Evolutionary conservation across 2,797 vertebrate genomes (phyloP).

Genomic region (Enteromius thamalakanensis): DNA sequence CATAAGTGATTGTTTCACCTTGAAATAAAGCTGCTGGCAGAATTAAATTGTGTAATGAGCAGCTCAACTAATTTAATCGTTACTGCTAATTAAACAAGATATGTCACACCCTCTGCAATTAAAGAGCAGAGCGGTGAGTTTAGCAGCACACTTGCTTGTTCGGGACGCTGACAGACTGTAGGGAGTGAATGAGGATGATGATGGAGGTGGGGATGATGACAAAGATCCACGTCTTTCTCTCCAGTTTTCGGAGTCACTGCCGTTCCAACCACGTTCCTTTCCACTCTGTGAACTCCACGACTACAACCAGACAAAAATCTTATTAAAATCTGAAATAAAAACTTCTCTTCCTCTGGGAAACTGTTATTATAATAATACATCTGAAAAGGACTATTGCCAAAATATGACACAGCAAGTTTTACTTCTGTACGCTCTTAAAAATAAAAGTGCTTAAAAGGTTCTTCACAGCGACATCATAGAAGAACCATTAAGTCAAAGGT

Average conservation of each 20-base stretch:
- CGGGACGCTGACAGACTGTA: conserved; percentile 67
- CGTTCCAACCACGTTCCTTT: conserved; percentile 68
- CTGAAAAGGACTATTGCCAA: not conserved
- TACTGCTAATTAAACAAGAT: conserved; percentile 8
- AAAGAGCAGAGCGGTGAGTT: conserved; percentile 36
- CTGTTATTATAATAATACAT: not conserved
- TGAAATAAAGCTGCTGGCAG: conserved; percentile 17
- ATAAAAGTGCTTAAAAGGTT: no score
- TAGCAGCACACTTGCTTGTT: conserved; percentile 66
- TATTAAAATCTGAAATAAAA: not conserved
- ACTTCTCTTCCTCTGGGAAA: not conserved
- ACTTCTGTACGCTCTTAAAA: not conserved
- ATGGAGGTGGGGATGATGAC: conserved; percentile 60
- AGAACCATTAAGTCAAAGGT: no score
- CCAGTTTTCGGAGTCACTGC: conserved; percentile 82
- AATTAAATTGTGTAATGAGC: not conserved
- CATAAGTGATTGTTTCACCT: conserved; percentile 4
- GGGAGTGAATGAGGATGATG: conserved; percentile 68
- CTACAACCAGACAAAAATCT: conserved; percentile 52
- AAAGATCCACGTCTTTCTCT: conserved; percentile 76
- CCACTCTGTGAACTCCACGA: conserved; percentile 65
- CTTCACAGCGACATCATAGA: no score
- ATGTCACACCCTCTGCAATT: conserved; percentile 5
- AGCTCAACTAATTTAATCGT: conserved; percentile 1
- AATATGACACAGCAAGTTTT: not conserved